Conservation (phyloP, 2,797 vertebrate species). For the Otolemur crassicaudatus region DNA sequence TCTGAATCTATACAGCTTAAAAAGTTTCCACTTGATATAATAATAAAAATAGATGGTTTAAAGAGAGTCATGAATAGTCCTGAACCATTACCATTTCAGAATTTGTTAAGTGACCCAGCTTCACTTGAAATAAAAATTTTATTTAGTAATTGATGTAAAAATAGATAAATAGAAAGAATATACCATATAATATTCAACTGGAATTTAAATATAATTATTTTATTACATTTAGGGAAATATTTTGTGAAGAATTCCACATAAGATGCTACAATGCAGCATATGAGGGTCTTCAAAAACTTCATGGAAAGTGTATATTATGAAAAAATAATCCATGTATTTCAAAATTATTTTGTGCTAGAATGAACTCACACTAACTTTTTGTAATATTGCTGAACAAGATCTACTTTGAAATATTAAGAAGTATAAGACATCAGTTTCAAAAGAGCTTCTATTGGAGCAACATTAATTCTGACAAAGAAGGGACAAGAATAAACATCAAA, state of each 20-base stretch:
- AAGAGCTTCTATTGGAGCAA: background rate
- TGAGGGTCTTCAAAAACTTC: background rate
- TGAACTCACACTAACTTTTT: background rate
- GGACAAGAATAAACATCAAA: background rate
- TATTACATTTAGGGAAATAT: background rate
- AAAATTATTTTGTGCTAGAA: background rate
- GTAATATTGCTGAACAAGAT: background rate
- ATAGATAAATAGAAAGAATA: background rate
- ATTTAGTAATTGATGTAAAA: background rate
- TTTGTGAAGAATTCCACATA: background rate
- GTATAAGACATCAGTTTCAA: background rate
- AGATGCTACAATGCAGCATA: background rate
- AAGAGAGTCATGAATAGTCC: background rate
- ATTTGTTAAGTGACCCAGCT: background rate
- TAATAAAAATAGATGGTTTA: background rate
- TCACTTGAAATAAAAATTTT: background rate
- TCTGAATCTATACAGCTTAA: background rate
- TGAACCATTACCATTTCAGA: background rate
- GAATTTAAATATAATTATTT: background rate
- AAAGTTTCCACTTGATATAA: background rate
- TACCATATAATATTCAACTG: background rate
- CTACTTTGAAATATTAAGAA: background rate
- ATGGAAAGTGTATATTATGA: background rate
- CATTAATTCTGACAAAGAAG: background rate
- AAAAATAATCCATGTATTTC: background rate